A percentile compares a stretch with the other conserved stretches of the same genome.
Conservation (phyloP, 2,888 invertebrate genomes). For the Xiphydria camelus region DNA sequence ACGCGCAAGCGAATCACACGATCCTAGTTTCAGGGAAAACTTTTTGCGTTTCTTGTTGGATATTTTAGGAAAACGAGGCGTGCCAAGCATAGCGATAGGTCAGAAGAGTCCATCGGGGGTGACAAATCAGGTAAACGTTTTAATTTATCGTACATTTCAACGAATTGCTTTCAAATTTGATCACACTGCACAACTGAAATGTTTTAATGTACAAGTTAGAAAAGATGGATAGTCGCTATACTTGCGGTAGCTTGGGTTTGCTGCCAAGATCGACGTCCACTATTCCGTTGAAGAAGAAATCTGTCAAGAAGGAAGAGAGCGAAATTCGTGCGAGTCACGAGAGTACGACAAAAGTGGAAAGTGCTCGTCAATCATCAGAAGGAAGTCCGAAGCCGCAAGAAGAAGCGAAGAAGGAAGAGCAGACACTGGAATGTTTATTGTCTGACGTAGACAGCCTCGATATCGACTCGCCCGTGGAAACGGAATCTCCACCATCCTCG, state of each 20-base stretch:
- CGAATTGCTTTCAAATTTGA: too few relatives aligned
- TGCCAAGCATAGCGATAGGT: too few relatives aligned
- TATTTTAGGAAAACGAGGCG: conserved; percentile 32
- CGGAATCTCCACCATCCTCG: conserved; percentile 19
- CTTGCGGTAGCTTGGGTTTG: conserved; percentile 13
- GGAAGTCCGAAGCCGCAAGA: conserved; percentile 3
- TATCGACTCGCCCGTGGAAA: conserved; percentile 19
- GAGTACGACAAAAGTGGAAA: too few relatives aligned
- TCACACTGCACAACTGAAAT: background rate
- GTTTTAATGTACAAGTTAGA: conserved; percentile 1
- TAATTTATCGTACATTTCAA: too few relatives aligned
- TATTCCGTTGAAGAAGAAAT: conserved; percentile 1
- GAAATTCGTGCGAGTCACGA: too few relatives aligned
- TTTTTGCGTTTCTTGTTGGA: conserved; percentile 44
- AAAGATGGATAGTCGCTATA: conserved; percentile 4
- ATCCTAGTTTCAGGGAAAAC: conserved; percentile 37
- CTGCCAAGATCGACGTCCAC: background rate
- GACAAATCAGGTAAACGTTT: too few relatives aligned
- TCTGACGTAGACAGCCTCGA: conserved; percentile 21
- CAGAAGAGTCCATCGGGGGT: too few relatives aligned
- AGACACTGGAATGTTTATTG: conserved; percentile 15
- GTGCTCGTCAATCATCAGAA: conserved; percentile 6
- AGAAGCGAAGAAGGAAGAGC: background rate
- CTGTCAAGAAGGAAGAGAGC: conserved; percentile 6
- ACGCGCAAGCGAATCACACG: too few relatives aligned